Conservation (phyloP, 2,888 invertebrate genomes). For the Chymomyza amoena region DNA sequence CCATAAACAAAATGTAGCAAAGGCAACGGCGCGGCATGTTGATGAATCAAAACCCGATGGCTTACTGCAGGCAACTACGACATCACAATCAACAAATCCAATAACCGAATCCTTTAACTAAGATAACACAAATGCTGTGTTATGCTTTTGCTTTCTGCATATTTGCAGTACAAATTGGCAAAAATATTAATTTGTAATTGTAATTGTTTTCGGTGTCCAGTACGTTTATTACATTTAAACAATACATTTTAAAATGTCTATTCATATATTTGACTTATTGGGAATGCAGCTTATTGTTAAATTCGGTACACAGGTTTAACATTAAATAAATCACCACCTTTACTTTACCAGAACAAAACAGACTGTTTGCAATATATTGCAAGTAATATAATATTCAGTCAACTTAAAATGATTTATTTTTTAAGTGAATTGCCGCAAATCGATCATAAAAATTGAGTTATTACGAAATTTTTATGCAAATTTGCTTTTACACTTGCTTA, state of each 20-base stretch:
- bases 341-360: no score
- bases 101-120: background rate
- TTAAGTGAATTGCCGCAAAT: no score
- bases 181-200: background rate
- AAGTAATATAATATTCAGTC: no score
- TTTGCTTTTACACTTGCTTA: no score
- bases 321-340: no score
- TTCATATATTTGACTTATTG: background rate
- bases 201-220: background rate
- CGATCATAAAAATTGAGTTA: no score
- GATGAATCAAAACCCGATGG: background rate
- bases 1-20: constrained; percentile 73
- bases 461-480: no score
- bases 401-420: no score
- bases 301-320: no score
- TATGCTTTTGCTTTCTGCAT: background rate
- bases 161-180: background rate
- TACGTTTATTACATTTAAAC: background rate
- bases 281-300: background rate
- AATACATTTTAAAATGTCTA: background rate
- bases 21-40: constrained; percentile 7
- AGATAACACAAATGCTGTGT: background rate
- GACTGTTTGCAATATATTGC: no score
- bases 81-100: background rate
- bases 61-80: background rate